phyloP scores from a whole-genome alignment of 2,888 invertebrate species.

The Anorthoa munda region DNA sequence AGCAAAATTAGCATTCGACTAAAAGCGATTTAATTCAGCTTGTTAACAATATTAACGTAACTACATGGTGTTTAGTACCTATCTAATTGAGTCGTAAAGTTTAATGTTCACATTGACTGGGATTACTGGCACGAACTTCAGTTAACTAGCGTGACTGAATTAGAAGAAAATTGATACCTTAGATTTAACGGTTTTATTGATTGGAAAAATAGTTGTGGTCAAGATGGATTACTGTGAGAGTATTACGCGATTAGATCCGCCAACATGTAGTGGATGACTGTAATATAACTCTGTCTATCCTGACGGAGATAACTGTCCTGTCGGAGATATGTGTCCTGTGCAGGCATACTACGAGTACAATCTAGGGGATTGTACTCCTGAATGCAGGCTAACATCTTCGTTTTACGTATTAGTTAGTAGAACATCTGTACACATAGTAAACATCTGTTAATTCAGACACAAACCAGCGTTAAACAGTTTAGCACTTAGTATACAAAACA shows the following conservation, averaged over 20 bases:
- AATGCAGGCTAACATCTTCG: not conserved
- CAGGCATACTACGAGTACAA: no score
- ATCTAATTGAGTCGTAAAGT: slow-evolving; percentile 12
- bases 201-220: not conserved
- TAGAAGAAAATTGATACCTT: slow-evolving; percentile 3
- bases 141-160: not conserved
- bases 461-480: slow-evolving; percentile 26
- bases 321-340: not conserved
- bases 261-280: no score
- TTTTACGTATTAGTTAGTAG: not conserved
- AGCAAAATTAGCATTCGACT: slow-evolving; percentile 13
- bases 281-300: no score
- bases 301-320: no score
- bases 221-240: not conserved
- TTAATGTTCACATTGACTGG: slow-evolving; percentile 16
- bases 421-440: slow-evolving; percentile 10
- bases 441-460: not conserved
- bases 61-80: slow-evolving; percentile 1
- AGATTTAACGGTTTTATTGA: not conserved
- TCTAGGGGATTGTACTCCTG: no score
- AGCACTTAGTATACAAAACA: slow-evolving; percentile 23
- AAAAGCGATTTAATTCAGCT: not conserved
- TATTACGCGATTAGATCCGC: not conserved
- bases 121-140: slow-evolving; percentile 27
- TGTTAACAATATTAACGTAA: slow-evolving; percentile 1